Base-by-base conservation (phyloP, 2,888 invertebrate genomes). In the Hydriomena furcata region DNA sequence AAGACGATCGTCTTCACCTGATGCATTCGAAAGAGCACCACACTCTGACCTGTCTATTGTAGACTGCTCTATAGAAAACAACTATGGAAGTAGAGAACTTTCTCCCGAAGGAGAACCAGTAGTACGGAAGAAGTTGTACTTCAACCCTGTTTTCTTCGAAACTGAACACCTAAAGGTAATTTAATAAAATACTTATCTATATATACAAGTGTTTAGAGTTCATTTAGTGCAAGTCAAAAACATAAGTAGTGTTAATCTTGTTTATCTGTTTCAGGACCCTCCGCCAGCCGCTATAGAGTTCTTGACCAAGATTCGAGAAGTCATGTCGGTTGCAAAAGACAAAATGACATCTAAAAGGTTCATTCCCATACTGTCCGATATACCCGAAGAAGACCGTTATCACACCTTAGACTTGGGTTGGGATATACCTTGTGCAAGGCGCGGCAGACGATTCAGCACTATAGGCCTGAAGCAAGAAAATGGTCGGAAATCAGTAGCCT, bases 251-350 rank as follows among this genome's bases (percentile, higher is more conserved):
- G 36, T 32, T 44, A 24, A 43, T 17, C 11, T 7, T 31, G 21
- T 32, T 20, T 5, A 25, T 55, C 38, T 48, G 48, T 91, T 92
- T 32, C 84, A 96, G 95, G 93, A 96, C 63, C 98, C 98, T 32
- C 97, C 98, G 10, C 96, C 97, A 41, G 96, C 97, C 46, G 97
- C 98, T 8, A 87, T 97, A 51, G 97, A 98, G 73, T 98, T 98
- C 79, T 91, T 98, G 35, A 91, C 93, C 2, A 97, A 97, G 91
- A 96, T 98, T 59, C 93, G 98, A 13, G 97, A 97, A 90, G 96
- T 97, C 11, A 97, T 97, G 77, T 92, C 94, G 8, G 94, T 97
- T 35, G 97, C 97, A 4, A 97, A 96, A 76, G 95, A 95, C 63
- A 97, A 97, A 83, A 96, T 97, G 94, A 92, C 93, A 5, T 91